Base-by-base conservation (phyloP, 2,113 vertebrate genomes). In the Phoxinus phoxinus region DNA sequence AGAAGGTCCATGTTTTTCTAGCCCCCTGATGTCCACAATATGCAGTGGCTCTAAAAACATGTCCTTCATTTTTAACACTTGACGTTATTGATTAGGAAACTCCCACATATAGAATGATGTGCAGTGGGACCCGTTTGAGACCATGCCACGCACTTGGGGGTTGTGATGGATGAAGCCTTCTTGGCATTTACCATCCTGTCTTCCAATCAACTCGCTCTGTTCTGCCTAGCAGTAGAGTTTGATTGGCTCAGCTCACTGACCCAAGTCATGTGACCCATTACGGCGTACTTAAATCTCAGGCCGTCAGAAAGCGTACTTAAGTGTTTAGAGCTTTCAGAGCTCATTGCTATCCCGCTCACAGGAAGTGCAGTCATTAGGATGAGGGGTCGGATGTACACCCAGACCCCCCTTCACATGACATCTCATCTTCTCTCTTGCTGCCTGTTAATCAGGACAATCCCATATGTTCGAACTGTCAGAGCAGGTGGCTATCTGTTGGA, bases 401-500 rank as follows among this genome's bases (percentile, higher is more conserved):
- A 51, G 58, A 86, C 23, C 75, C 65, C 71, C 59, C 76, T 56
- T 69, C 73, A 73, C 35, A 9, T 8, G 61, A 65, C 63, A 80
- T 84, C 82, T 85, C 82, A 67, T 84, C 78, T 84, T 88, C 78
- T 86, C 83, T 77, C 67, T 77, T 5, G 32, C 87, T 86, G 85
- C 81, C 83, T 81, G 82, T 86, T 80, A 85, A 75, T 88, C 67
- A 85, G 85, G 83, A 88, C 72, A 67, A 72, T 12, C 87, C 89
- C 89, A 90, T 90, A 90, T 90, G 89, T 56, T 90, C 46, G 2
- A 83, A 67, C 85, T 86, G 81, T 85, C 67, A 76, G 89, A 88
- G 83, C 89, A 90, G 87, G 89, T 89, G 89, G 89, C 85, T 83
- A 78, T 86, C 87, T 72, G 86, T 74, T 86, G 85, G 87, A 83